Base-by-base conservation (phyloP, 2,797 vertebrate species). In the Hylomyscus alleni region DNA sequence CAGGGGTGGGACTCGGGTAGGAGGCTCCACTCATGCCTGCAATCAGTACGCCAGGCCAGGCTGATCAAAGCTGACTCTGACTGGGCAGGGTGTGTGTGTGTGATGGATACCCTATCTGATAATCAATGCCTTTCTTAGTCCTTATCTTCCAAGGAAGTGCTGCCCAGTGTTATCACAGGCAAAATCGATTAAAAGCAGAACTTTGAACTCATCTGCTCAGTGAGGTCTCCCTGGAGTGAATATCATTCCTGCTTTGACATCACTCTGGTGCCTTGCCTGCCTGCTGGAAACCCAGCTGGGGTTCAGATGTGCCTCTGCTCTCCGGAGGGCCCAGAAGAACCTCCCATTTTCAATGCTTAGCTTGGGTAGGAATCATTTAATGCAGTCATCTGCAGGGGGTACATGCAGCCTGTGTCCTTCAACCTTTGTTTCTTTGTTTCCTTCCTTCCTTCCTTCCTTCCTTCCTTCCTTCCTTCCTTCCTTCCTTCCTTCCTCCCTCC, bases 181-280 rank as follows among this genome's bases (percentile, higher is more conserved):
- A 7, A 91, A 97, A 97, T 97, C 56, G 75, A 93, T 96, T 97
- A 97, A 98, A 98, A 97, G 90, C 81, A 95, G 54, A 83, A 89
- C 62, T 95, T 98, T 95, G 73, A 97, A 98, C 93, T 95, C 93
- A 12, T 95, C 69, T 89, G 7, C 95, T 98, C 94, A 90, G 96
- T 95, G 96, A 96, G 78, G 89, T 96, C 75, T 94, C 20, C 1
- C 19, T 47, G 58, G 60, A 89, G 82, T 89, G 93, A 90, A 84
- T 94, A 20, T 92, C 90, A 67, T 67, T 91, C 96, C 92, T 26
- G 94, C 80, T 69, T 95, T 95, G 58, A 19, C 44, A 13, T 4
- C 12, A 13, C 87, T 34, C 58, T 20, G 7, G 26, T n/a, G 82
- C 78, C 50, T 88, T 29, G 75, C 78, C 50, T 56, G 67, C n/a